Evolutionary conservation across 2,797 vertebrate species (phyloP).

Genomic region (Prunella strophiata): DNA sequence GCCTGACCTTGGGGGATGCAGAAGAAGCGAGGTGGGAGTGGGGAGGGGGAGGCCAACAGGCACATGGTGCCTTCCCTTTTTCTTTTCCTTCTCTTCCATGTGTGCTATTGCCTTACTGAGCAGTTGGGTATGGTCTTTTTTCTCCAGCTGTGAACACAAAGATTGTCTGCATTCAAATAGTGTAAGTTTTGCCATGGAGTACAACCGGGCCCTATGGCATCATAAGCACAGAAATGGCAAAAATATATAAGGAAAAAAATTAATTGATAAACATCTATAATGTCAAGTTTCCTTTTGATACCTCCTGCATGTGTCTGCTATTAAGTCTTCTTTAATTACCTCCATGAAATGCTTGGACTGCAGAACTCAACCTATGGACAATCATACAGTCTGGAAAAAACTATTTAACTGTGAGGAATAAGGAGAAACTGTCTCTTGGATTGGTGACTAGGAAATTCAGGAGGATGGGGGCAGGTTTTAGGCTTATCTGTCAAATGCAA

Average conservation of each 20-base stretch:
- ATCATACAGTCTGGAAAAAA: background rate
- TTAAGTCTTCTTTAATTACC: background rate
- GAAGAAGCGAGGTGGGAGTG: background rate
- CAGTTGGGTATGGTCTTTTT: background rate
- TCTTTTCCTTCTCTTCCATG: background rate
- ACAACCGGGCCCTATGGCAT: background rate
- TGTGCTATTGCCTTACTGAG: background rate
- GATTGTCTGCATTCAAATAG: background rate
- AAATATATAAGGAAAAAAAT: background rate
- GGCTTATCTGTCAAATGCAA: background rate
- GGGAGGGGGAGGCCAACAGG: background rate
- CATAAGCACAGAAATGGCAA: background rate
- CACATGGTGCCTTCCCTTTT: constrained; percentile 30
- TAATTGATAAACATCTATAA: background rate
- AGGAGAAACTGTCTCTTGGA: background rate
- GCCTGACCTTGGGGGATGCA: constrained; percentile 23
- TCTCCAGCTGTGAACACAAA: background rate
- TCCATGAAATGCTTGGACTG: background rate
- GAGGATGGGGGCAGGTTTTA: background rate
- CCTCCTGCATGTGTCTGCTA: background rate
- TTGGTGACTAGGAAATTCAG: background rate
- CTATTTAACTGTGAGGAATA: background rate
- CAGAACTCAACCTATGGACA: background rate
- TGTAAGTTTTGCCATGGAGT: background rate
- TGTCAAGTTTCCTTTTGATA: background rate